Conservation (phyloP, 2,113 vertebrate genomes). For the Pipa parva region DNA sequence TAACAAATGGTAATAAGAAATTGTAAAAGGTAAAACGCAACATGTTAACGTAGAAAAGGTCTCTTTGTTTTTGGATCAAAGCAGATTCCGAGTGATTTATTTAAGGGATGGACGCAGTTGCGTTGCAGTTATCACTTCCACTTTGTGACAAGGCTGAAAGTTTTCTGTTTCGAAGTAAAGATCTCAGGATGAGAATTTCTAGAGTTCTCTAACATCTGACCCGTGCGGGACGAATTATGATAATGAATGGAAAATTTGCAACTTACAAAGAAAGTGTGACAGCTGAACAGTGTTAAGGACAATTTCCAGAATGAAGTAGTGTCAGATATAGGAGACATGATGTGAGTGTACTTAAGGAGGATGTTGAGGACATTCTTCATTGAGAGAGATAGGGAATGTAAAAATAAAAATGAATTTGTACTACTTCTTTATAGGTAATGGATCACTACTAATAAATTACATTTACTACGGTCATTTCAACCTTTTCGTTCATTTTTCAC, state of each 20-base stretch:
- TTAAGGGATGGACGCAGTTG: slow-evolving; percentile 9
- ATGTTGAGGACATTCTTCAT: slow-evolving; percentile 28
- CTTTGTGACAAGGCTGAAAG: neutral
- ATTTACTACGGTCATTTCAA: neutral
- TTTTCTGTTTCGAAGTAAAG: neutral
- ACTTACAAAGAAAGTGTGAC: neutral
- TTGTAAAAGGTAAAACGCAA: no score
- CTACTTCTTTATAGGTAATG: slow-evolving; percentile 16
- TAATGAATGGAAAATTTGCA: neutral
- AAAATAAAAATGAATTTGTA: slow-evolving; percentile 6
- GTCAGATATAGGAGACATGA: slow-evolving; percentile 23
- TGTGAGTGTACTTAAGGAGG: slow-evolving; percentile 4
- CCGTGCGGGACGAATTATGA: slow-evolving; percentile 16
- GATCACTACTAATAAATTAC: slow-evolving; percentile 32
- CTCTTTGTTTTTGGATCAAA: neutral
- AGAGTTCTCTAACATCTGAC: neutral
- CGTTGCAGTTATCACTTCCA: neutral
- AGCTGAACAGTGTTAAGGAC: neutral
- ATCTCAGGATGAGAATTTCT: neutral
- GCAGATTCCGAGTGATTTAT: slow-evolving; percentile 45
- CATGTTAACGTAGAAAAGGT: no score
- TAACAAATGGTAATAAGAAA: no score
- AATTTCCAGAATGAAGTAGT: slow-evolving; percentile 4
- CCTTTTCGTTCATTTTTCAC: no score
- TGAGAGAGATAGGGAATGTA: neutral